phyloP scores from a whole-genome alignment of 2,113 vertebrate genomes.

The Thunnus thynnus region DNA sequence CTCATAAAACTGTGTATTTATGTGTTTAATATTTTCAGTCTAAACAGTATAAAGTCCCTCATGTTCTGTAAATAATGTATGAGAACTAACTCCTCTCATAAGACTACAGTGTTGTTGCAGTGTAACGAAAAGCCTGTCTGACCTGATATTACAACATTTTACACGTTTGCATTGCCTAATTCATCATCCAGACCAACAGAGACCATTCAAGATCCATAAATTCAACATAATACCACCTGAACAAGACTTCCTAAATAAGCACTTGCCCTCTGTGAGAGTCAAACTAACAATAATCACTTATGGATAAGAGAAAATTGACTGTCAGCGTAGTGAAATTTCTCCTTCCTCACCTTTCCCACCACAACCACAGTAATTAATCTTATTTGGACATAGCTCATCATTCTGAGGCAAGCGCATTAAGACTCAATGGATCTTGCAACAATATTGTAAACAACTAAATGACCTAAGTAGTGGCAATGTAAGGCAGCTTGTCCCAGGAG shows the following conservation, averaged over 20 bases:
- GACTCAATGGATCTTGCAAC: constrained; percentile 13
- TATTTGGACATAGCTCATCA: constrained; percentile 56
- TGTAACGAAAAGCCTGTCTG: constrained; percentile 1
- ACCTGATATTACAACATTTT: neutral
- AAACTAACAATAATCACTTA: constrained; percentile 32
- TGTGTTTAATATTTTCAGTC: constrained; percentile 32
- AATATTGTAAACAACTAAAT: constrained; percentile 10
- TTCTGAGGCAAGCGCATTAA: constrained; percentile 41
- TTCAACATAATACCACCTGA: neutral
- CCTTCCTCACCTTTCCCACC: constrained; percentile 29
- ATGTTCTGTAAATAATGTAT: constrained; percentile 3
- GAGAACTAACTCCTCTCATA: constrained; percentile 33
- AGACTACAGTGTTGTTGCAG: neutral
- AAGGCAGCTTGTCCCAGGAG: neutral
- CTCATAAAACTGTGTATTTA: constrained; percentile 19
- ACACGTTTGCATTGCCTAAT: constrained; percentile 9
- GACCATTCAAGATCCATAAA: constrained; percentile 14
- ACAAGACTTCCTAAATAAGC: neutral
- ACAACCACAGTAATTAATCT: constrained; percentile 55
- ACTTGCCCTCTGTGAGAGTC: constrained; percentile 19
- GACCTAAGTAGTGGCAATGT: neutral
- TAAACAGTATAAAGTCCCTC: constrained; percentile 26
- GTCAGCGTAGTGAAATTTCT: constrained; percentile 56
- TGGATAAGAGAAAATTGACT: constrained; percentile 31
- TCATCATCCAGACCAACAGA: constrained; percentile 12